Base-by-base conservation (phyloP, 2,797 vertebrate genomes). In the Spheniscus humboldti region DNA sequence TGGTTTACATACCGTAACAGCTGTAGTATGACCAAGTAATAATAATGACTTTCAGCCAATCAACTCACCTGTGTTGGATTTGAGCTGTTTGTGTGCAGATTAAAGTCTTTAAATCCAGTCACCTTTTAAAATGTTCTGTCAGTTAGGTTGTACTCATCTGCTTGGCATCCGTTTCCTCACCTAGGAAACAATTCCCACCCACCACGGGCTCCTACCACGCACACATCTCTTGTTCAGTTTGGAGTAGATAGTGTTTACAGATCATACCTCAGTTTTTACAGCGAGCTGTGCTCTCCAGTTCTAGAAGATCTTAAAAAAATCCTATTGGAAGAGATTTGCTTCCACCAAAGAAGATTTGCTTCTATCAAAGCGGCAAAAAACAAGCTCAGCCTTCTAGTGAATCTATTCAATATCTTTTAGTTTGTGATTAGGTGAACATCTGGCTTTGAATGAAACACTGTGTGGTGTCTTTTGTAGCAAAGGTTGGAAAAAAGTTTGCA, bases 41-140 rank as follows among this genome's bases (percentile, higher is more conserved):
- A 84, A 41, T 22, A 84, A 63, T 69, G 79, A 53, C 89, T 93
- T 85, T 92, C 72, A 72, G 72, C 82, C 69, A 93, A 23, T 37
- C 57, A 55, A 22, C n/a, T 95, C 90, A 96, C 90, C 83, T 94
- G 69, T 75, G 39, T 50, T 93, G 67, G 33, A 77, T 92, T 33
- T 93, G 59, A 83, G 41, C 18, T 84, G 53, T 75, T 94, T 68
- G 24, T 88, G 35, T 63, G 73, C 37, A 92, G 79, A 78, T 37
- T 77, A 66, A 87, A 82, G 39, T 37, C 50, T 90, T 79, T 82
- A 72, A 91, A 92, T 91, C n/a, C 60, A 84, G 57, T 28, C 69
- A 81, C 24, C 69, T 91, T 80, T 57, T 68, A 64, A 92, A 96
- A 86, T 9, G 2, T 55, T 92, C 48, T 83, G 12, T 56, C 75